A percentile compares a stretch with the other conserved stretches of the same genome.
Conservation (phyloP, 2,888 invertebrate genomes). For the Drosophila rellima region DNA sequence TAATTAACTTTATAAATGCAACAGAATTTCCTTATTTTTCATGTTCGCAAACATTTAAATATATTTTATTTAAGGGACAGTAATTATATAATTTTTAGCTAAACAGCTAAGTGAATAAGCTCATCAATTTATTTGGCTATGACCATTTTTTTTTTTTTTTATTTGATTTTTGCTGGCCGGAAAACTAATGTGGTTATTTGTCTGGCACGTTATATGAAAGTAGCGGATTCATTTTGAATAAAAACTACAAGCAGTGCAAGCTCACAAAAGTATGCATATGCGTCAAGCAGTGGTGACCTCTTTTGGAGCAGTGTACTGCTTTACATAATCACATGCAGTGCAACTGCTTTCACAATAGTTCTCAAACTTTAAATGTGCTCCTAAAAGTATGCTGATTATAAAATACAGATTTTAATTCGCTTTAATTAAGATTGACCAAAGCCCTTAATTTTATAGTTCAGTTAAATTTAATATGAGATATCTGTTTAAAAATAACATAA, state of each 20-base stretch:
- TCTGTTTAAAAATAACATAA: too few species aligned
- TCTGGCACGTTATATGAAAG: not conserved
- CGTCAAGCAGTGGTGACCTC: slow-evolving; percentile 11
- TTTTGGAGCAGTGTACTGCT: slow-evolving; percentile 18
- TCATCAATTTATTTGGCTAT: too few species aligned
- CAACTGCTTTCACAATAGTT: not conserved
- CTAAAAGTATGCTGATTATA: slow-evolving; percentile 6
- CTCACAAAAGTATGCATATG: not conserved
- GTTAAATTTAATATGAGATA: too few species aligned
- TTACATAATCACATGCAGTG: not conserved
- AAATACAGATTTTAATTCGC: not conserved
- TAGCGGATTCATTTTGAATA: slow-evolving; percentile 1
- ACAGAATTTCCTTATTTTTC: not conserved
- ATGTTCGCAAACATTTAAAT: not conserved
- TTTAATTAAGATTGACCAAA: too few species aligned
- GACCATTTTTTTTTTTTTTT: not conserved
- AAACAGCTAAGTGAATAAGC: too few species aligned
- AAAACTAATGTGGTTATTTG: not conserved
- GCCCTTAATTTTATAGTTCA: too few species aligned
- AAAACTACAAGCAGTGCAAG: slow-evolving; percentile 7
- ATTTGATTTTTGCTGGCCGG: not conserved
- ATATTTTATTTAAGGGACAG: not conserved
- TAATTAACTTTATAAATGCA: not conserved
- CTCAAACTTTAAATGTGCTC: slow-evolving; percentile 10
- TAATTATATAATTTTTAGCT: not conserved